phyloP scores from a whole-genome alignment of 2,888 invertebrate species.

The Xanthia togata region DNA sequence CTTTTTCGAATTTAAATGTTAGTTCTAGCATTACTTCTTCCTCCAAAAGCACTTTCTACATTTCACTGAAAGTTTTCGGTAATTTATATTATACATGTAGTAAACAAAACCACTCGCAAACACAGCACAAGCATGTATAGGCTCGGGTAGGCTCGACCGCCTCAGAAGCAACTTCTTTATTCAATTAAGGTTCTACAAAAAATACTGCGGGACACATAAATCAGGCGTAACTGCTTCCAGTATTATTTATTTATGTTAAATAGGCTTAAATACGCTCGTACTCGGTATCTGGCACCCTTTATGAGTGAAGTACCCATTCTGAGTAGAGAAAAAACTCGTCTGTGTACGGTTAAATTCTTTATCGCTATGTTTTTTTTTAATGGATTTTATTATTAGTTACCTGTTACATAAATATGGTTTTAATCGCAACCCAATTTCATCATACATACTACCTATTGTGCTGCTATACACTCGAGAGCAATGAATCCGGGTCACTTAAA shows the following conservation, averaged over 20 bases:
- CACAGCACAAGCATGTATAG: constrained; percentile 3
- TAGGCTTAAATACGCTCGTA: constrained; percentile 78
- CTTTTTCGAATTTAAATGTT: not conserved
- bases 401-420: not conserved
- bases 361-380: constrained; percentile 40
- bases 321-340: constrained; percentile 49
- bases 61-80: not conserved
- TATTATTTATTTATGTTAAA: constrained; percentile 86
- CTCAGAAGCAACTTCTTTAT: constrained; percentile 77
- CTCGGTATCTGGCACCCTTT: constrained; percentile 72
- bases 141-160: constrained; percentile 8
- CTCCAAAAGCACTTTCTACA: not conserved
- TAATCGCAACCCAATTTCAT: not conserved
- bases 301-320: constrained; percentile 62
- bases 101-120: constrained; percentile 9
- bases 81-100: not conserved
- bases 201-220: constrained; percentile 81
- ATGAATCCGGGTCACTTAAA: no score
- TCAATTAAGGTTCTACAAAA: constrained; percentile 83
- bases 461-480: no score
- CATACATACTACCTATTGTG: not conserved
- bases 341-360: constrained; percentile 51
- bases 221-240: constrained; percentile 81
- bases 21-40: not conserved
- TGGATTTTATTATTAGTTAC: constrained; percentile 8